Base-by-base conservation (phyloP, 2,888 invertebrate genomes). In the Apodemia mormo region DNA sequence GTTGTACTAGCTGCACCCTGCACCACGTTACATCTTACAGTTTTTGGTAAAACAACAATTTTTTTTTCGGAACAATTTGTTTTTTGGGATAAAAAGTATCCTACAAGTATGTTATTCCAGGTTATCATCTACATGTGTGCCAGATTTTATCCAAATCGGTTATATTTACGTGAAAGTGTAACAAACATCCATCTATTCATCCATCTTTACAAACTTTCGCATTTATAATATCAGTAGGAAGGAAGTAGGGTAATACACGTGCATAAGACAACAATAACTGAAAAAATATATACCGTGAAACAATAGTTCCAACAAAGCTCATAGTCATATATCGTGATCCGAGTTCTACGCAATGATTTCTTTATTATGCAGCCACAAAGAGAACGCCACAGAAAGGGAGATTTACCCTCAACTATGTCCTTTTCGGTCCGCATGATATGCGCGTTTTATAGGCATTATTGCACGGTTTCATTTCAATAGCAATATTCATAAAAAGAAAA, bases 371-470 rank as follows among this genome's bases (percentile, higher is more conserved):
- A 73, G 76, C 79, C 83, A 86, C 86, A 86, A 84, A 83, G 80
- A 81, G 78, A 80, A 80, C 74, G 72, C 83, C 83, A 88, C 87
- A 87, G 89, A 88, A 86, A 85, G 82, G 81, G 80, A 85, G 89
- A 84, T 89, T 89, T 88, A 83, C 80, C 82, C 83, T 81, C 77
- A 84, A 86, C 79, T 83, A 82, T 84, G 77, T 86, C 86, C 86
- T 84, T 64, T 85, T 75, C 79, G 74, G 75, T 71, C 73, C 73
- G 80, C 80, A 84, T 85, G 81, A 85, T 86, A 87, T 85, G 85
- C 85, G 85, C 87, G 88, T 90, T 90, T 88, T 87, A 88, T 89
- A 84, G 84, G 82, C 81, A 77, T 76, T 74, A 73, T 75, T 76
- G 68, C 74, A 52, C 75, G 67, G 43, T 30, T 37, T 54, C 33